phyloP scores from a whole-genome alignment of 2,888 invertebrate genomes.

The Caprella mutica region DNA sequence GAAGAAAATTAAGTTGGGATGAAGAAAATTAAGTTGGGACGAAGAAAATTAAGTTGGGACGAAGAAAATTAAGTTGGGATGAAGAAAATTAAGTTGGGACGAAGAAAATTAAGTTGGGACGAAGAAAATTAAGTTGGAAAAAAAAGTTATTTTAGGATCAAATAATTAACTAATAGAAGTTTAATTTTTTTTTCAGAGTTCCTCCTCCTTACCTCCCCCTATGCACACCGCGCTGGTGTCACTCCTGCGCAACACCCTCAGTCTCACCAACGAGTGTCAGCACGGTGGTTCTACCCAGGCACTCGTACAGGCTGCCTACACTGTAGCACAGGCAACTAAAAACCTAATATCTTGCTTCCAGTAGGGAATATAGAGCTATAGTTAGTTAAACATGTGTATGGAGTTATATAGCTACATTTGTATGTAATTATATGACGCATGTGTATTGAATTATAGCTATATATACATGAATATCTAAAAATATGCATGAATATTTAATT shows the following conservation, averaged over 20 bases:
- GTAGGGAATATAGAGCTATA: constrained; percentile 4
- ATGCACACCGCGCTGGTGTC: neutral
- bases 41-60: no score
- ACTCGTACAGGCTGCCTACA: neutral
- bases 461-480: constrained; percentile 1
- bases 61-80: no score
- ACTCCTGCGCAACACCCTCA: neutral
- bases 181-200: no score
- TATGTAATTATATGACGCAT: neutral
- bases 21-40: no score
- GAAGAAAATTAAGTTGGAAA: no score
- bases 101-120: no score
- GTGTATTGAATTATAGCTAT: neutral
- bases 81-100: no score
- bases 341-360: neutral
- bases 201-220: neutral
- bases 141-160: no score
- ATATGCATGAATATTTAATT: neutral
- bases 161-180: no score
- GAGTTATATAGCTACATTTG: constrained; percentile 1
- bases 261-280: neutral
- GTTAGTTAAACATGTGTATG: neutral
- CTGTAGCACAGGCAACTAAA: neutral
- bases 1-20: no score
- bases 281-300: neutral